These are phyloP conservation scores for Sebastes miniatus DNA, from an alignment of 2,797 vertebrate species.

Conservation along the genomic window DNA sequence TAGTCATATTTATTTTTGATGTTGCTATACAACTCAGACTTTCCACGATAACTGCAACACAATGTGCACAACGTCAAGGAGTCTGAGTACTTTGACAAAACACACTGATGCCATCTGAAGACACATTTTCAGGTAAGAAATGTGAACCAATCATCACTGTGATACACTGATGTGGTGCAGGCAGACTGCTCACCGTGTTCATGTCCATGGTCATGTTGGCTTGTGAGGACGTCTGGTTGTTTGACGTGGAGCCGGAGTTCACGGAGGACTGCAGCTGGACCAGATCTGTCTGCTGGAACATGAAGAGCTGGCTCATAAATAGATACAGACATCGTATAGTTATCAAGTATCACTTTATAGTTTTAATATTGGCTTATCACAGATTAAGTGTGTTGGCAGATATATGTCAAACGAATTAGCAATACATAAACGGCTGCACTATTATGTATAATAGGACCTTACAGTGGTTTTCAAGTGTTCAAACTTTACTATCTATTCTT, in stretches of 20 bases:
- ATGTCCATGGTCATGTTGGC: constrained; percentile 88
- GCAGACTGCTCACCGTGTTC: constrained; percentile 82
- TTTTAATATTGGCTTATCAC: neutral
- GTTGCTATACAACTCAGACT: neutral
- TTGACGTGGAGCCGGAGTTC: constrained; percentile 81
- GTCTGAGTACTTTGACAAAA: neutral
- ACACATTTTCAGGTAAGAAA: neutral
- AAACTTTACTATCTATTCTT: neutral
- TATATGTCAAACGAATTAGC: neutral
- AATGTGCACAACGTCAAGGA: neutral
- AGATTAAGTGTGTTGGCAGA: neutral
- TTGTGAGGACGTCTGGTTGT: constrained; percentile 82
- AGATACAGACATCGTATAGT: neutral
- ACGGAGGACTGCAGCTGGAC: constrained; percentile 83
- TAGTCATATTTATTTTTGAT: neutral
- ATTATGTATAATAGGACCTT: neutral
- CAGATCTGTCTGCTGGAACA: constrained; percentile 70
- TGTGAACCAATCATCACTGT: neutral
- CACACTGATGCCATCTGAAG: neutral
- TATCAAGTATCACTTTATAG: neutral
- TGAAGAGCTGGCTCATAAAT: neutral
- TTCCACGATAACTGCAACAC: neutral
- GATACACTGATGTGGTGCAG: neutral
- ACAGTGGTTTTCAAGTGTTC: neutral
- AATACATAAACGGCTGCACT: neutral